Evolutionary conservation across 1,140 invertebrate species (phyloP).

Genomic region (Paracyclopina nana): DNA sequence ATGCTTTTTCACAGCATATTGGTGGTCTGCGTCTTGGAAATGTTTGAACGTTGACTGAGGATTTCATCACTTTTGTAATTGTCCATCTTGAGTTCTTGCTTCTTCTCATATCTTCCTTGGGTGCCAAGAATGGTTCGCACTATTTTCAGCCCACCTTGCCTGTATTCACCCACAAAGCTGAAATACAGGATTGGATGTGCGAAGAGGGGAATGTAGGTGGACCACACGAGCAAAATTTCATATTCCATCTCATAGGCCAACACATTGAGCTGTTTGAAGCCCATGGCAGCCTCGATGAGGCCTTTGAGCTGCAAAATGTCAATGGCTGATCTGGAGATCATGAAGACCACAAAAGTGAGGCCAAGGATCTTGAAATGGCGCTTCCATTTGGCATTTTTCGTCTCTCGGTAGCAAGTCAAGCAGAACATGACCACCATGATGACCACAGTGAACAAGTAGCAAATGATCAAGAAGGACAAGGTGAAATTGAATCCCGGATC

Average conservation of each 20-base stretch:
- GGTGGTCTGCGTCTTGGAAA: too few species aligned
- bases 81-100: background rate
- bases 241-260: constrained; percentile 2
- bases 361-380: background rate
- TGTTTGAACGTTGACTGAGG: too few species aligned
- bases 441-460: background rate
- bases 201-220: background rate
- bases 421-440: background rate
- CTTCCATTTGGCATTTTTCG: background rate
- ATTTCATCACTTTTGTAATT: too few species aligned
- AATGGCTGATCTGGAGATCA: background rate
- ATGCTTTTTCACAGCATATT: too few species aligned
- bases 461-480: background rate
- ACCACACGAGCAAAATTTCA: background rate
- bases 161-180: background rate
- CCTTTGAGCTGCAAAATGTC: constrained; percentile 1
- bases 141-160: background rate
- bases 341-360: background rate
- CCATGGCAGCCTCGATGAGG: background rate
- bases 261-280: background rate
- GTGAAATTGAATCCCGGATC: constrained; percentile 2
- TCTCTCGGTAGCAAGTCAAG: background rate
- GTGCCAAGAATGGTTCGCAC: background rate
- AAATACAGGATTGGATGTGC: background rate
- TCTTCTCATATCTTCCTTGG: background rate